These are phyloP conservation scores for Drosophila infuscata DNA, from an alignment of 2,888 invertebrate genomes.

Conservation along the genomic window DNA sequence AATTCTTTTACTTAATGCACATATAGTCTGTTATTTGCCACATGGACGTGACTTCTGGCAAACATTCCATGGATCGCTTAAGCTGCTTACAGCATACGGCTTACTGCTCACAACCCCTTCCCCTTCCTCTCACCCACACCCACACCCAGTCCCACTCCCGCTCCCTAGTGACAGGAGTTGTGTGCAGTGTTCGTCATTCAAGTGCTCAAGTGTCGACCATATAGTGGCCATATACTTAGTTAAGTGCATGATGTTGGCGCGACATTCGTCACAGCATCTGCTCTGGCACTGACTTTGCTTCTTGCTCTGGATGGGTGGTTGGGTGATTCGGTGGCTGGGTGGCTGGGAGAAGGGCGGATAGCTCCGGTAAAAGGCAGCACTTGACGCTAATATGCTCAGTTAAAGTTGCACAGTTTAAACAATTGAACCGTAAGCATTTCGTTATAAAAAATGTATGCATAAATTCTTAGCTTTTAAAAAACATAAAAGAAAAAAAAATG, in stretches of 20 bases:
- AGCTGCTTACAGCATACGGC: conserved; percentile 28
- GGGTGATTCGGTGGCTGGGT: not conserved
- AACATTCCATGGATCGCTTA: conserved; percentile 29
- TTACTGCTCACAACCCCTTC: conserved; percentile 3
- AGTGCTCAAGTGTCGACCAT: conserved; percentile 52
- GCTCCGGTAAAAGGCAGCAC: conserved; percentile 12
- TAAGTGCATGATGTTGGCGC: conserved; percentile 55
- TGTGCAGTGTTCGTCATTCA: conserved; percentile 27
- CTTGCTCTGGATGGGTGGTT: not conserved
- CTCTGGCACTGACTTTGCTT: not conserved
- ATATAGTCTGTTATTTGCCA: conserved; percentile 43
- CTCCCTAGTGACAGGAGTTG: conserved; percentile 22
- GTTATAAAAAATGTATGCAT: not conserved
- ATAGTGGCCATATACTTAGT: conserved; percentile 55
- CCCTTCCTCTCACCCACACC: not conserved
- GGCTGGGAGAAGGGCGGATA: not conserved
- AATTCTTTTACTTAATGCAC: conserved; percentile 26
- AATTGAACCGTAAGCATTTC: not conserved
- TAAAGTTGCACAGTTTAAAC: not conserved
- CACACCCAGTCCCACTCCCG: not conserved
- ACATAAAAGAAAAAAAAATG: not conserved
- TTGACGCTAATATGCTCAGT: conserved; percentile 12
- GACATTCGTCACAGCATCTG: conserved; percentile 56
- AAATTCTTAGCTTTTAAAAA: not conserved
- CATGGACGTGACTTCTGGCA: conserved; percentile 36